Conservation (phyloP, 2,888 invertebrate genomes). For the Spialia ferax region DNA sequence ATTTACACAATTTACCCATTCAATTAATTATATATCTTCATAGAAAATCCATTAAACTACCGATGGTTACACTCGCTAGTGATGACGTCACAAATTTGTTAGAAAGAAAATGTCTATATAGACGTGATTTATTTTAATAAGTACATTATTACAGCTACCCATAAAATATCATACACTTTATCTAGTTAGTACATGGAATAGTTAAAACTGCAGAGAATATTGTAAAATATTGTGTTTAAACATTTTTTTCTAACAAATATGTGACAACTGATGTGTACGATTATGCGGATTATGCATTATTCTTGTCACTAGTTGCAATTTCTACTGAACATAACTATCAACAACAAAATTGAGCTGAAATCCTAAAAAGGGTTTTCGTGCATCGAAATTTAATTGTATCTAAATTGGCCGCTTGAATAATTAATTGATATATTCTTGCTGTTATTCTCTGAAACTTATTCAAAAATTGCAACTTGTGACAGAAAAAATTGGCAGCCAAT, state of each 20-base stretch:
- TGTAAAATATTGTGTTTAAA: neutral
- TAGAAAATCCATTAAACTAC: constrained; percentile 54
- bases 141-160: neutral
- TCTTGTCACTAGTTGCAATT: constrained; percentile 8
- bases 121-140: neutral
- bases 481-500: constrained; percentile 34
- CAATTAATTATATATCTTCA: constrained; percentile 64
- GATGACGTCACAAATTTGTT: constrained; percentile 32
- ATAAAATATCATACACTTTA: neutral
- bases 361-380: too few relatives aligned
- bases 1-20: constrained; percentile 67
- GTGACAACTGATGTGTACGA: constrained; percentile 5
- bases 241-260: constrained; percentile 20
- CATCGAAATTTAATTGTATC: too few relatives aligned
- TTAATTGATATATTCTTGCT: too few relatives aligned
- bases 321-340: neutral
- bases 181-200: neutral
- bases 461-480: constrained; percentile 13
- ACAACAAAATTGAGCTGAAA: too few relatives aligned
- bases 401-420: too few relatives aligned
- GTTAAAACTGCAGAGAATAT: neutral
- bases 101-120: constrained; percentile 15
- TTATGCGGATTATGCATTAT: too few relatives aligned
- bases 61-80: constrained; percentile 25
- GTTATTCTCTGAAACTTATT: too few relatives aligned